These are phyloP conservation scores for Macrobrachium rosenbergii DNA, from an alignment of 1,140 invertebrate genomes.

Conservation along the genomic window DNA sequence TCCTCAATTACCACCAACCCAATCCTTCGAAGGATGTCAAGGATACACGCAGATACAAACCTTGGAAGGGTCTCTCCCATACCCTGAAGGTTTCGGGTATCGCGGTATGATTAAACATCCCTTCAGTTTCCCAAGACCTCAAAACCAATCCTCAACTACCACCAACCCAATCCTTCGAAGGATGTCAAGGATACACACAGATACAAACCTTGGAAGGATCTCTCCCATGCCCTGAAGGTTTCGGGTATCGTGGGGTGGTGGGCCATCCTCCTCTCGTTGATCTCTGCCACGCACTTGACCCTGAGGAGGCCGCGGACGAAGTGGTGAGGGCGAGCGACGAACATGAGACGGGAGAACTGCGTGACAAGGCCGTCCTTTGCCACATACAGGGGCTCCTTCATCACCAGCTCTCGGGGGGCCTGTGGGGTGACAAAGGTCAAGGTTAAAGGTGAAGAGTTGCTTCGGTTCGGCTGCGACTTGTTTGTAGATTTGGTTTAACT, in stretches of 20 bases:
- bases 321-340: conserved; percentile 44
- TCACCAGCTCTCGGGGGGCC: conserved; percentile 46
- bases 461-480: no score
- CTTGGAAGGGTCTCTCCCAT: conserved; percentile 42
- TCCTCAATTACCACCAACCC: no score
- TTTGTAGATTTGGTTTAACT: no score
- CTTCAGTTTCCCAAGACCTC: no score
- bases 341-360: conserved; percentile 42
- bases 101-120: not conserved
- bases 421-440: not conserved
- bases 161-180: no score
- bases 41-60: not conserved
- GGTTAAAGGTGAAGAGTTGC: no score
- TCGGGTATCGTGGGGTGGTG: conserved; percentile 46
- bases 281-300: conserved; percentile 59
- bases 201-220: conserved; percentile 38
- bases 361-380: conserved; percentile 54
- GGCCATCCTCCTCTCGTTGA: conserved; percentile 1
- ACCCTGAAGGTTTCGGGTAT: conserved; percentile 24
- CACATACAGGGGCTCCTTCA: conserved; percentile 28
- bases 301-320: conserved; percentile 53
- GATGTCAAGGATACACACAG: no score
- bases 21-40: no score
- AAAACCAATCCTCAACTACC: no score
- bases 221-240: conserved; percentile 44